Evolutionary conservation across 2,888 invertebrate species (phyloP).

Genomic region (Eupeodes latifasciatus): DNA sequence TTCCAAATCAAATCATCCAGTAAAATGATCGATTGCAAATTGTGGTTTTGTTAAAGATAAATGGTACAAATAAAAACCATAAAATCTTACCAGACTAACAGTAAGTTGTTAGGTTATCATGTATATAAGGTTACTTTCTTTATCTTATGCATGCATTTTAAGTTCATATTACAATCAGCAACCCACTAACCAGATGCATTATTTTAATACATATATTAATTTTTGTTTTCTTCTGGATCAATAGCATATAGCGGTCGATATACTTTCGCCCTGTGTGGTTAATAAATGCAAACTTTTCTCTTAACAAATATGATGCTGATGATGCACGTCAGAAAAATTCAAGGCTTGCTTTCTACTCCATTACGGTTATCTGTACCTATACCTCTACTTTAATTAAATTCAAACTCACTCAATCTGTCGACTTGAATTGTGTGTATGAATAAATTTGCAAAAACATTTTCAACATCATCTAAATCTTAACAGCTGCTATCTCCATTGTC

Average conservation of each 20-base stretch:
- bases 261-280: conserved; percentile 49
- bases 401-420: conserved; percentile 49
- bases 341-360: conserved; percentile 26
- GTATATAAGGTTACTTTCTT: not conserved
- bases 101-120: not conserved
- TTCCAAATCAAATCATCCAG: not conserved
- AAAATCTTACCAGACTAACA: not conserved
- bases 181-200: conserved; percentile 59
- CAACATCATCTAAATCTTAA: conserved; percentile 3
- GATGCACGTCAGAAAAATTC: conserved; percentile 11
- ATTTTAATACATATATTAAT: conserved; percentile 35
- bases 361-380: too few species aligned
- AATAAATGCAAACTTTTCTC: conserved; percentile 54
- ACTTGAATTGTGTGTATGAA: conserved; percentile 48
- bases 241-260: conserved; percentile 34
- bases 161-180: conserved; percentile 53
- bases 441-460: conserved; percentile 32
- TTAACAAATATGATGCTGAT: conserved; percentile 15
- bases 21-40: not conserved
- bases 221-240: conserved; percentile 57
- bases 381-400: conserved; percentile 40
- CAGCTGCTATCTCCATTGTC: conserved; percentile 65
- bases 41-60: not conserved
- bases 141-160: not conserved
- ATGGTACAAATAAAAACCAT: not conserved